These are phyloP conservation scores for Stictonetta naevosa DNA, from an alignment of 2,113 vertebrate species.

Conservation along the genomic window DNA sequence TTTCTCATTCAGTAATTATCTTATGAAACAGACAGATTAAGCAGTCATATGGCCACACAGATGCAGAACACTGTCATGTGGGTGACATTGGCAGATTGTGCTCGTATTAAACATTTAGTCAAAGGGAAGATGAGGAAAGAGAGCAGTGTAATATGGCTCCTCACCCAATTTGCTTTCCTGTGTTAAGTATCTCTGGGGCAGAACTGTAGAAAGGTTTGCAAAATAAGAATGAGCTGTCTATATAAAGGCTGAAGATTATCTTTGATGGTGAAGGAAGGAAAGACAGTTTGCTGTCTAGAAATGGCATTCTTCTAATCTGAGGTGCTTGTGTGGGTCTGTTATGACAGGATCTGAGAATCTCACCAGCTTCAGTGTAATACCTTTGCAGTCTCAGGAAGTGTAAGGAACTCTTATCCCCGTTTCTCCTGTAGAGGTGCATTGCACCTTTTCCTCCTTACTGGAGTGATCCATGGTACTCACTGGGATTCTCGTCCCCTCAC, in stretches of 20 bases:
- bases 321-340: neutral
- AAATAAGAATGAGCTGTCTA: neutral
- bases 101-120: neutral
- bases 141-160: neutral
- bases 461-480: neutral
- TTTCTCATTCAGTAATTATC: slow-evolving; percentile 47
- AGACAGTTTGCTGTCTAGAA: neutral
- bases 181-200: neutral
- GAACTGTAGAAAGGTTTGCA: neutral
- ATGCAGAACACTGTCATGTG: slow-evolving; percentile 31
- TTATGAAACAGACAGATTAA: slow-evolving; percentile 43
- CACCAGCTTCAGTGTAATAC: neutral
- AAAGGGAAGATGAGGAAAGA: neutral
- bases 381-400: neutral
- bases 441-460: neutral
- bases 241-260: neutral
- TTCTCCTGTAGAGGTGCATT: neutral
- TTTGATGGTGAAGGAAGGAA: neutral
- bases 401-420: neutral
- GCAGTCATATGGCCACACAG: slow-evolving; percentile 34
- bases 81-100: slow-evolving; percentile 23
- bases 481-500: neutral
- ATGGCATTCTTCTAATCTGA: neutral
- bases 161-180: neutral
- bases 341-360: neutral